phyloP scores from a whole-genome alignment of 2,113 vertebrate genomes.

The Empidonax traillii region DNA sequence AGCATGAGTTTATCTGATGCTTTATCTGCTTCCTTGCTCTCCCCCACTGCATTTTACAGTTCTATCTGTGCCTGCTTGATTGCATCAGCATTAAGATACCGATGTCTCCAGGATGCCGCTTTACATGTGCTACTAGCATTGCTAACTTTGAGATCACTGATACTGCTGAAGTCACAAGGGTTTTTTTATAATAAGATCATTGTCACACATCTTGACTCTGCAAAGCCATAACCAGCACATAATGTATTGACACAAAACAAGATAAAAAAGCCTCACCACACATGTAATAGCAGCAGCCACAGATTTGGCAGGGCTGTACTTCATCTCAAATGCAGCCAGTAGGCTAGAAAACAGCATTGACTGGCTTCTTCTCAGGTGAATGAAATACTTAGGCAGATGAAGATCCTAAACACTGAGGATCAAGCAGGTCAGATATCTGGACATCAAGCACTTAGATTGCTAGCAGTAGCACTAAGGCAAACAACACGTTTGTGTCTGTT shows the following conservation, averaged over 20 bases:
- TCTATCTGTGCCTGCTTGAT: not conserved
- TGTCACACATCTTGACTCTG: not conserved
- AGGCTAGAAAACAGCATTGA: not conserved
- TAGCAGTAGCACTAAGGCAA: not conserved
- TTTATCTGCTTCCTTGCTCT: not conserved
- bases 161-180: not conserved
- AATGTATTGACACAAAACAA: not conserved
- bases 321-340: not conserved
- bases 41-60: not conserved
- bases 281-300: not conserved
- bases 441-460: not conserved
- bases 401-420: not conserved
- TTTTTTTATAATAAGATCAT: not conserved
- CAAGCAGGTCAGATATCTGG: not conserved
- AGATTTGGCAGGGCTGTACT: not conserved
- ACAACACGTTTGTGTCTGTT: accelerated
- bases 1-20: not conserved
- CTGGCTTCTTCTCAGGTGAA: not conserved
- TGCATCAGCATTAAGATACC: not conserved
- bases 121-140: not conserved
- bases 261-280: not conserved
- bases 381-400: not conserved
- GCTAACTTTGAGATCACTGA: not conserved
- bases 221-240: not conserved
- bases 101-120: not conserved